Evolutionary conservation across 2,888 invertebrate genomes (phyloP).

Genomic region (Coelinius sp.): DNA sequence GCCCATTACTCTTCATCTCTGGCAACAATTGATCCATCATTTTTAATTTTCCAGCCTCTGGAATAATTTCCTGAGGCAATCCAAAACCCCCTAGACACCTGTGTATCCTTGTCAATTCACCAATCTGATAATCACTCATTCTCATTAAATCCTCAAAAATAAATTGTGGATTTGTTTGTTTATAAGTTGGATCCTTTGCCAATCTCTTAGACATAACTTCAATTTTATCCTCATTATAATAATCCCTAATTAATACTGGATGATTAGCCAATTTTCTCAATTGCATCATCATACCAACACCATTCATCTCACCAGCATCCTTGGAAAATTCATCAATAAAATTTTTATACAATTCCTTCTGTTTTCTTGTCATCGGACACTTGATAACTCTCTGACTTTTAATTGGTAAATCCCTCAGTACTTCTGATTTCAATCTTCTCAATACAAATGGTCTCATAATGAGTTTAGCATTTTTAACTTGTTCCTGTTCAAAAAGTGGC

Average conservation of each 20-base stretch:
- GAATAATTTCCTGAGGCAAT: conserved; percentile 80
- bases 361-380: conserved; percentile 80
- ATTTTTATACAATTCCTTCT: conserved; percentile 82
- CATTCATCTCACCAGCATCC: conserved; percentile 63
- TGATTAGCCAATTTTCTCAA: conserved; percentile 95
- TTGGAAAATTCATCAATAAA: conserved; percentile 73
- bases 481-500: conserved; percentile 89
- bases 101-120: conserved; percentile 81
- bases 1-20: conserved; percentile 79
- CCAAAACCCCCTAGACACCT: conserved; percentile 76
- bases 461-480: conserved; percentile 92
- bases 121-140: conserved; percentile 94
- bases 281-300: conserved; percentile 86
- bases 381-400: conserved; percentile 82
- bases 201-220: conserved; percentile 79
- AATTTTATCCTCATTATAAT: conserved; percentile 78
- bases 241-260: conserved; percentile 85
- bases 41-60: conserved; percentile 89
- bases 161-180: conserved; percentile 83
- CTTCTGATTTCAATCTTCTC: conserved; percentile 88
- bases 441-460: conserved; percentile 97
- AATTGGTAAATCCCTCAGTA: conserved; percentile 86
- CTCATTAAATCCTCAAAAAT: conserved; percentile 89
- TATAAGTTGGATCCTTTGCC: conserved; percentile 78
- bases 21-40: conserved; percentile 85